Evolutionary conservation across 2,113 vertebrate species (phyloP).

Genomic region (Herpailurus yagouaroundi): DNA sequence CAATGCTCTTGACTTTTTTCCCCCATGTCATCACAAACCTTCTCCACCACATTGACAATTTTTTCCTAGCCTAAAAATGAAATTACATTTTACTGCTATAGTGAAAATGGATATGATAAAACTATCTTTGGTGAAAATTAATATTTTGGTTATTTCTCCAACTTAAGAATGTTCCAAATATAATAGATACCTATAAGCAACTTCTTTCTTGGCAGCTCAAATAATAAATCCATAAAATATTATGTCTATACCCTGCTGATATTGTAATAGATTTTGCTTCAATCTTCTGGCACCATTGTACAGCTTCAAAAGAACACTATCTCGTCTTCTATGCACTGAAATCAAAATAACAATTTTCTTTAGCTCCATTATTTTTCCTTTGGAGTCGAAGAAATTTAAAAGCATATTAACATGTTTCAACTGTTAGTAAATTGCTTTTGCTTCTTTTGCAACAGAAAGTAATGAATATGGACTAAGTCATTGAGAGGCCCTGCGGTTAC

Average conservation of each 20-base stretch:
- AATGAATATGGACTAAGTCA: not conserved
- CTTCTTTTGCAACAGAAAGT: slow-evolving; percentile 38
- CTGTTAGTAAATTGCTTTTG: slow-evolving; percentile 57
- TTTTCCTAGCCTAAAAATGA: not conserved
- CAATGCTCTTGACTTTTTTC: not conserved
- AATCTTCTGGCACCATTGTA: slow-evolving; percentile 58
- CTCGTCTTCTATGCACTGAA: slow-evolving; percentile 64
- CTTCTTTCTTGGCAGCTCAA: slow-evolving; percentile 43
- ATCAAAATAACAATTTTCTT: slow-evolving; percentile 78
- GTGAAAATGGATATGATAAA: not conserved
- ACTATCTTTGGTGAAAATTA: slow-evolving; percentile 28
- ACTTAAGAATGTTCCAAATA: slow-evolving; percentile 13
- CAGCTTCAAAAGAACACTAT: slow-evolving; percentile 73
- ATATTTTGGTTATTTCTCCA: slow-evolving; percentile 52
- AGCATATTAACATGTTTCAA: slow-evolving; percentile 63
- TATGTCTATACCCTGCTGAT: slow-evolving; percentile 72
- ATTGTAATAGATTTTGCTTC: slow-evolving; percentile 69
- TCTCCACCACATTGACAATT: not conserved
- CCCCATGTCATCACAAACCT: not conserved
- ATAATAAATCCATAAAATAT: slow-evolving; percentile 41
- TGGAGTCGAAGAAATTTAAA: slow-evolving; percentile 67
- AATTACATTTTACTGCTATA: not conserved
- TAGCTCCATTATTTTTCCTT: slow-evolving; percentile 61
- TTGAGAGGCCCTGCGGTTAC: not conserved
- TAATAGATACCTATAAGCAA: slow-evolving; percentile 10